A percentile compares a stretch with the other conserved stretches of the same genome.
phyloP scores from a whole-genome alignment of 2,113 vertebrate genomes.

The Calyptommatus sinebrachiatus region DNA sequence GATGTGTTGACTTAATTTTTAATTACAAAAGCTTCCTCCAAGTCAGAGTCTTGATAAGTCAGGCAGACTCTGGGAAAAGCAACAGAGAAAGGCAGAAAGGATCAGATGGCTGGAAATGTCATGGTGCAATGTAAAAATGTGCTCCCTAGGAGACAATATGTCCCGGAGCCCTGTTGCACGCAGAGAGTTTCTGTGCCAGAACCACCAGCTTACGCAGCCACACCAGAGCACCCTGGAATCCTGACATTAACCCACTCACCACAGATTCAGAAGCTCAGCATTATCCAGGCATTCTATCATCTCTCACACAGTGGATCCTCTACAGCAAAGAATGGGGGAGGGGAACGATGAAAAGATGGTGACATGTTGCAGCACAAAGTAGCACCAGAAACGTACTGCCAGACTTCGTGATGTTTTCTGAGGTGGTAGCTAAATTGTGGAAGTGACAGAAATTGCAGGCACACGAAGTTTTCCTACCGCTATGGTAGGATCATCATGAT shows the following conservation, averaged over 20 bases:
- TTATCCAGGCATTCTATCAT: neutral
- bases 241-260: slow-evolving; percentile 21
- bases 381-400: neutral
- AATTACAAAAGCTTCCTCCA: slow-evolving; percentile 12
- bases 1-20: slow-evolving; percentile 30
- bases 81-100: slow-evolving; percentile 47
- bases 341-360: neutral
- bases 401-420: neutral
- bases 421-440: too few species aligned
- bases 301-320: neutral
- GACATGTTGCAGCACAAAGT: neutral
- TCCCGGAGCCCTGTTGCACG: slow-evolving; percentile 18
- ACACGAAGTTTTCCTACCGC: too few species aligned
- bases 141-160: slow-evolving; percentile 38
- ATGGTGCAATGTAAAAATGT: slow-evolving; percentile 51
- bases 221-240: slow-evolving; percentile 10
- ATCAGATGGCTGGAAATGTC: slow-evolving; percentile 68
- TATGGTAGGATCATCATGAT: too few species aligned
- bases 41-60: slow-evolving; percentile 41
- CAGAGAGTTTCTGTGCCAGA: neutral
- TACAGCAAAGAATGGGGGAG: too few species aligned
- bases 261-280: neutral
- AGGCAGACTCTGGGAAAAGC: slow-evolving; percentile 47
- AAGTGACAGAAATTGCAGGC: too few species aligned
- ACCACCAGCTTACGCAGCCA: neutral